Percentiles rank a stretch among this genome's conserved stretches.
Conservation (phyloP, 2,888 invertebrate genomes). For the Oscheius sp. region DNA sequence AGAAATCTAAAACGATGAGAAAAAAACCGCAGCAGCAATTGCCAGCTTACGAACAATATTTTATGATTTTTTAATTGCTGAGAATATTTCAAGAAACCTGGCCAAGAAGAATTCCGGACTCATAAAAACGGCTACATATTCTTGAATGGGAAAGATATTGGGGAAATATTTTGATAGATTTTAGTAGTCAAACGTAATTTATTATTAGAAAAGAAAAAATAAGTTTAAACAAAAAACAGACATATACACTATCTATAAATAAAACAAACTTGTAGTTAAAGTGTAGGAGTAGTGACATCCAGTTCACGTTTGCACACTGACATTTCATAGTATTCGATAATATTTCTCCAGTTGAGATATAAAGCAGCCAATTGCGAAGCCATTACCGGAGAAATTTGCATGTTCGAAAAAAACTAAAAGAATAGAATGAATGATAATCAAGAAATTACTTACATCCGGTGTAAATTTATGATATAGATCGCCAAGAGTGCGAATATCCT, state of each 20-base stretch:
- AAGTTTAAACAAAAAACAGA: too few relatives aligned
- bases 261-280: too few relatives aligned
- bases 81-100: neutral
- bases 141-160: neutral
- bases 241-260: too few relatives aligned
- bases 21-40: too few relatives aligned
- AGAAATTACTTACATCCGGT: constrained; percentile 6
- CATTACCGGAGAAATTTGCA: neutral
- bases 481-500: constrained; percentile 11
- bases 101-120: neutral
- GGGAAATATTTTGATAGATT: too few relatives aligned
- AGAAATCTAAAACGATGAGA: too few relatives aligned
- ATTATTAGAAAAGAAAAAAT: too few relatives aligned
- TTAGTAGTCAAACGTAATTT: too few relatives aligned
- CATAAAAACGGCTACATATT: neutral
- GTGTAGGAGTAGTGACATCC: too few relatives aligned
- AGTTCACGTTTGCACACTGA: too few relatives aligned
- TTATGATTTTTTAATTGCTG: too few relatives aligned
- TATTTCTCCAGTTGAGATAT: constrained; percentile 21
- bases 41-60: too few relatives aligned
- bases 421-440: neutral
- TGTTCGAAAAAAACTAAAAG: constrained; percentile 7
- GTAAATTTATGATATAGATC: constrained; percentile 1
- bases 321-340: constrained; percentile 5
- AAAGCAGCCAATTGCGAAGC: neutral